Base-by-base conservation (phyloP, 2,113 vertebrate species). In the Columbina picui region DNA sequence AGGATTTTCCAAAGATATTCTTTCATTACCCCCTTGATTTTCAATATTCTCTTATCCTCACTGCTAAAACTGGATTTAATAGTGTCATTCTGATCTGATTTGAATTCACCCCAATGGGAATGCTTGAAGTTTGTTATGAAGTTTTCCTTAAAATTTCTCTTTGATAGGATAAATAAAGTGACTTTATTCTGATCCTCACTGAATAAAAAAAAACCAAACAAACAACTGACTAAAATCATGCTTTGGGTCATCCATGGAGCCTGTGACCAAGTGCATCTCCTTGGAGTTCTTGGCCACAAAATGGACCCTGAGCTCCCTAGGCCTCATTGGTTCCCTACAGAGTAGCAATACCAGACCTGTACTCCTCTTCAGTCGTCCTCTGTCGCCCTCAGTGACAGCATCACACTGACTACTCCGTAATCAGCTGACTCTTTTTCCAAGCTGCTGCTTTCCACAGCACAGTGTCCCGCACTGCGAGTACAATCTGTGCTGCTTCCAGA, bases 201-300 rank as follows among this genome's bases (percentile, higher is more conserved):
- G 23, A 26, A 60, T 78, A 76, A 41, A n/a, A 79, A 77, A n/a
- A 43, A 43, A n/a, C n/a, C n/a, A n/a, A n/a, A n/a, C n/a, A n/a
- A n/a, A n/a, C n/a, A n/a, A n/a, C n/a, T 70, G 16, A 38, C 8
- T 87, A 67, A 27, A 86, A 41, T 70, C 20, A 41, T 30, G 27
- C 14, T 47, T 8, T 1, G 1, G 4, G 11, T 56, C 16, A 53
- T 45, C 50, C 14, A 13, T 20, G 30, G 7, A 94, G 12, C 38
- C 30, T 27, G 79, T 85, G 36, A 17, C 27, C 1, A 0, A 0
- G 3, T 17, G 17, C 23, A 75, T n/a, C 15, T 45, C n/a, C 57
- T 65, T 49, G 38, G 11, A 76, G 15, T 18, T 82, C 34, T 36
- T 57, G 12, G 30, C 41, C 49, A 61, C 14, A 64, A 69, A 83